Evolutionary conservation across 37 sponge, comb jelly and placozoan genomes (phyloP), one percentile per base, ranked within the genome.

Genomic region (Axinella damicornis): DNA sequence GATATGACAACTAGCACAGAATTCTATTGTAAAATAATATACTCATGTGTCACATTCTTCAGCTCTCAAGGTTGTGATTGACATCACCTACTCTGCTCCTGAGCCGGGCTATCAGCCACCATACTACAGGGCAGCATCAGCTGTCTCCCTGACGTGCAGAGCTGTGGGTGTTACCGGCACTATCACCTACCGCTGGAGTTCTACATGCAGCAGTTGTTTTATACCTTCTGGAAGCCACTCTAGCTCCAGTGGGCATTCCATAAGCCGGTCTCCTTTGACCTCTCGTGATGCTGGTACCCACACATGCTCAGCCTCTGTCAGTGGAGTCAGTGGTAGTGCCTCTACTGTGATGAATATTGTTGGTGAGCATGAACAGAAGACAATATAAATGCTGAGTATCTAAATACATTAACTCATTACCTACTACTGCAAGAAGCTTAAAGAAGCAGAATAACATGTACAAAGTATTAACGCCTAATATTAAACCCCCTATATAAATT

Each of bases 221-320:
- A 64, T 64, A 21, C 30, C 60, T 57, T 55, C 36, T 74, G 2
- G 37, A 24, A 57, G 57, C 15, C 12, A 56, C 22, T 52, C 46
- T 46, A 46, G 46, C 46, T 46, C 4, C 9, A 46, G 46, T 46
- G 4, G 46, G 46, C 46, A 46, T 9, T 20, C 75, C n/a, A 74
- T 74, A 25, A 57, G 33, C n/a, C 57, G 56, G 31, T 28, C 15
- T 30, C 14, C 56, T 1, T 17, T 74, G 75, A 5, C n/a, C 1
- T 74, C 75, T 32, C 46, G 53, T 56, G 57, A 54, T 57, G 58
- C 58, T 74, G 75, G 75, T 2, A 57, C 54, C 17, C 75, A 74
- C 58, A 74, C 75, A 9, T 74, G 75, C 31, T 55, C 57, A 25
- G 75, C 54, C 24, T 55, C 58, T 57, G 75, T 56, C 58, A 74